These are phyloP conservation scores for Rhodinocichla rosea DNA, from an alignment of 2,113 vertebrate genomes.

Conservation along the genomic window DNA sequence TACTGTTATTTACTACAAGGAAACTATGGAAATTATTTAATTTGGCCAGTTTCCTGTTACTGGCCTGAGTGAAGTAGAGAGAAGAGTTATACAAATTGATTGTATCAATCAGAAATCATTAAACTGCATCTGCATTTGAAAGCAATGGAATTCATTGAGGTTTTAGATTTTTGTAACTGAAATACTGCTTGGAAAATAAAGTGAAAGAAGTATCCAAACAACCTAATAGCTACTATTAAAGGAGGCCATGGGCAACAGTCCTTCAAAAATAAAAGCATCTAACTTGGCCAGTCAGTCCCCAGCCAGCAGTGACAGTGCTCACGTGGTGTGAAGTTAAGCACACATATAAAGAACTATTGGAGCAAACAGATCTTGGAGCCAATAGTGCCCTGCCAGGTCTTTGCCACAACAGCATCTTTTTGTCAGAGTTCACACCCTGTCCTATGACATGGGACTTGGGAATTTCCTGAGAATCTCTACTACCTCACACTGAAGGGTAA, in stretches of 20 bases:
- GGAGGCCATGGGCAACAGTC: neutral
- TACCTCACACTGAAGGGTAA: neutral
- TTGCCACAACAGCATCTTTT: neutral
- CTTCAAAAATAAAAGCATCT: neutral
- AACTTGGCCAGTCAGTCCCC: neutral
- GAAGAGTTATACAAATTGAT: neutral
- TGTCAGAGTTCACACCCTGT: accelerated
- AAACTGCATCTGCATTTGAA: neutral
- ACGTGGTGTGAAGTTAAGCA: neutral
- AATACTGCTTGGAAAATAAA: neutral
- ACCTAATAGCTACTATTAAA: neutral
- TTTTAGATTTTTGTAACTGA: neutral
- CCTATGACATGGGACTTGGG: neutral
- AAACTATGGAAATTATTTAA: neutral
- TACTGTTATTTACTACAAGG: neutral
- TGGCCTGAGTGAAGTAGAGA: neutral
- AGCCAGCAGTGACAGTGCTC: neutral
- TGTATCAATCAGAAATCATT: neutral
- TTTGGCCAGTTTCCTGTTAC: neutral
- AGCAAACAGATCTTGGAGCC: neutral
- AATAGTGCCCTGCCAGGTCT: neutral
- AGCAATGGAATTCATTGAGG: neutral
- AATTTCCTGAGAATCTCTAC: neutral
- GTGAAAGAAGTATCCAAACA: neutral
- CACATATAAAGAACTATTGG: neutral